Conservation (phyloP, 35 echinoderm and acorn worm genomes). For the Ophiothrix spiculata region DNA sequence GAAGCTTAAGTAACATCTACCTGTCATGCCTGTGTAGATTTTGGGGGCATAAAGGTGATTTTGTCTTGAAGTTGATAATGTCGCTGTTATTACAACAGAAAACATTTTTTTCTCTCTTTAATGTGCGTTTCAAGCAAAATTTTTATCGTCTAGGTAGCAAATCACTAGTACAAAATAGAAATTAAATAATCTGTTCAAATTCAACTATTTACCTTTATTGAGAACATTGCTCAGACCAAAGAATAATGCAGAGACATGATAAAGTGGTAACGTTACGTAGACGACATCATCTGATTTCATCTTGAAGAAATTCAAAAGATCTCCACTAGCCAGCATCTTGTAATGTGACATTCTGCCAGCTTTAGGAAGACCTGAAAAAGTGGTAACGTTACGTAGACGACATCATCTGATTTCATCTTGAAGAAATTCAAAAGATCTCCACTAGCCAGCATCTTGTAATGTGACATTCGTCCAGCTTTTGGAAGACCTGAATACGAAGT, state of each 20-base stretch:
- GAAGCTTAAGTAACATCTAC: too few species aligned
- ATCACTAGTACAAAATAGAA: too few species aligned
- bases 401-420: constrained; percentile 66
- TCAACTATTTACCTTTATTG: constrained; percentile 60
- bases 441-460: constrained; percentile 92
- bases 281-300: constrained; percentile 78
- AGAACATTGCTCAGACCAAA: constrained; percentile 84
- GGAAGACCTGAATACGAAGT: constrained; percentile 50
- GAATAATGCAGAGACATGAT: constrained; percentile 93
- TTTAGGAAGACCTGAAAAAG: constrained; percentile 67
- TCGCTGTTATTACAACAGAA: too few species aligned
- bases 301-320: constrained; percentile 62
- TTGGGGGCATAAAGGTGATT: too few species aligned
- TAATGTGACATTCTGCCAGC: constrained; percentile 87
- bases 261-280: constrained; percentile 89
- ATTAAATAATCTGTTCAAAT: too few species aligned
- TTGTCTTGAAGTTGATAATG: too few species aligned
- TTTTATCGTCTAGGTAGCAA: too few species aligned
- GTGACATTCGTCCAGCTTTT: constrained; percentile 78
- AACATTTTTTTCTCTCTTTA: not conserved
- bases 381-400: constrained; percentile 87
- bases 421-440: constrained; percentile 73
- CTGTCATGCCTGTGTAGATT: too few species aligned
- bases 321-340: constrained; percentile 87
- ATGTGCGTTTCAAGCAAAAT: too few species aligned